Evolutionary conservation across 2,888 invertebrate species (phyloP), one percentile per base, ranked within the genome.

Genomic region (Suillia variegata): DNA sequence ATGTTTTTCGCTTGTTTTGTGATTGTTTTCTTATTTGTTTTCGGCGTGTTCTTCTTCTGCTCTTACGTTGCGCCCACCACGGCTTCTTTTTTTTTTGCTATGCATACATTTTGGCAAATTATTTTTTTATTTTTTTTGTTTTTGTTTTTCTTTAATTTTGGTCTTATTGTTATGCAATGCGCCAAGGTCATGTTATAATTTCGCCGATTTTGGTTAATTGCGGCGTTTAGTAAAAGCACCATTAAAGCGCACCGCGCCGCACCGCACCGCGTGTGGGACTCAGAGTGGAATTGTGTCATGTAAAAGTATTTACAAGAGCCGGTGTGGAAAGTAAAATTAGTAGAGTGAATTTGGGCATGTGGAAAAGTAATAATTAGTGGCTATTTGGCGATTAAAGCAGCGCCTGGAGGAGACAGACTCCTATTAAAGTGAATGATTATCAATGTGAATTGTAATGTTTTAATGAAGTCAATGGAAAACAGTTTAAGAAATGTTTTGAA

Each of bases 151-250:
- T 33, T 48, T 38, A 20, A n/a, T n/a, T n/a, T n/a, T n/a, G n/a
- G n/a, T n/a, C n/a, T n/a, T n/a, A n/a, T 38, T 51, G 42, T 56
- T 56, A 56, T 45, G 59, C 63, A 61, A 64, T 61, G 64, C 61
- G 64, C 63, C 68, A 69, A 69, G 68, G 68, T 69, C 68, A 66
- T 17, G 65, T 58, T 48, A 59, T 62, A 66, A 67, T 67, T 67
- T 68, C 65, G 58, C 62, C 61, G 45, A 65, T 42, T 59, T 60
- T 31, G 55, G 57, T 64, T 63, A 62, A 62, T 57, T 58, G 62
- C 49, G 62, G 59, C 60, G 56, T 53, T 66, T 62, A 62, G 59
- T 51, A 52, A 52, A 45, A 50, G 55, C n/a, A n/a, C n/a, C n/a
- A n/a, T n/a, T n/a, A n/a, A n/a, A n/a, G n/a, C n/a, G n/a, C n/a